A percentile compares a stretch with the other conserved stretches of the same genome.
These are phyloP conservation scores for Coregonus sp. DNA, from an alignment of 2,797 vertebrate species.

Conservation along the genomic window DNA sequence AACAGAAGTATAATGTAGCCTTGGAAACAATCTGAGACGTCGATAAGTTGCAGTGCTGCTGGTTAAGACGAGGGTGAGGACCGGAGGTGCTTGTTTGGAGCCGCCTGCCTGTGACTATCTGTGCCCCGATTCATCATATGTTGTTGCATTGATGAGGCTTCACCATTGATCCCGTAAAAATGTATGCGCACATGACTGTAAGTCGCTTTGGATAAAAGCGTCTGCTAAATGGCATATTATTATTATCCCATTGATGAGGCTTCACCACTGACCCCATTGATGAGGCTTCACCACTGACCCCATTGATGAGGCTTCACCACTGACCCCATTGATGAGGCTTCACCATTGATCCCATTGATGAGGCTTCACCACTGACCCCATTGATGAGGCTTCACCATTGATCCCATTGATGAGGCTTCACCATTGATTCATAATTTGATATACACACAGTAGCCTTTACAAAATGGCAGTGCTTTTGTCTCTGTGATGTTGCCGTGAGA, in stretches of 20 bases:
- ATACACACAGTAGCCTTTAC: not conserved
- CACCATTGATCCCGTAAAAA: too few relatives aligned
- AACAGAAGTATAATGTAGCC: not conserved
- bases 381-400: too few relatives aligned
- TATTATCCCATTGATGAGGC: constrained; percentile 28
- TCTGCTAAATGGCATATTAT: too few relatives aligned
- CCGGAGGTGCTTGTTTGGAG: constrained; percentile 18
- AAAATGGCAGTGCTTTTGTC: not conserved
- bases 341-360: too few relatives aligned
- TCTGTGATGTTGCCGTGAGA: not conserved
- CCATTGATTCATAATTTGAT: constrained; percentile 26
- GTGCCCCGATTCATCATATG: constrained; percentile 46
- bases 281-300: constrained; percentile 26
- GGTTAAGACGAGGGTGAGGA: constrained; percentile 14
- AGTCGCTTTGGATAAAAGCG: too few relatives aligned
- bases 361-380: too few relatives aligned
- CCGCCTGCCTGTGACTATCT: constrained; percentile 33
- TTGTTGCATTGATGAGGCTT: constrained; percentile 23
- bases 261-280: not conserved
- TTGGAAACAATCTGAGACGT: not conserved
- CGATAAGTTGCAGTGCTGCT: not conserved
- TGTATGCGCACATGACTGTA: too few relatives aligned
- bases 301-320: not conserved
- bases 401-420: too few relatives aligned
- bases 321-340: not conserved